Evolutionary conservation across 2,797 vertebrate species (phyloP).

Genomic region (Calcarius lapponicus): DNA sequence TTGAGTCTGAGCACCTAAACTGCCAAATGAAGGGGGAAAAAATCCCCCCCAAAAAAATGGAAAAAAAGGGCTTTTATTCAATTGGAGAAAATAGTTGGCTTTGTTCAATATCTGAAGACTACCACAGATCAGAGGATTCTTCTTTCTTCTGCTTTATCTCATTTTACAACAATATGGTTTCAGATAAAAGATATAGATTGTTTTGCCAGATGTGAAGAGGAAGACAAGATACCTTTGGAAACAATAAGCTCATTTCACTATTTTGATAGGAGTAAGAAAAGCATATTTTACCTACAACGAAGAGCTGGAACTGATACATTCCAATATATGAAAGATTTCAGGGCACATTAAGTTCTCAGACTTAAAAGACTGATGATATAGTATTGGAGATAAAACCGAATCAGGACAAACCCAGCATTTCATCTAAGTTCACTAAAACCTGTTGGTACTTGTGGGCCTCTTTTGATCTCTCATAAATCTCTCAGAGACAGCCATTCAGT

Average conservation of each 20-base stretch:
- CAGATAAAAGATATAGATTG: constrained; percentile 10
- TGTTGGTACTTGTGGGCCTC: neutral
- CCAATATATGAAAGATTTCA: neutral
- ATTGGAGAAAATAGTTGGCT: neutral
- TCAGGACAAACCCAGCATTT: neutral
- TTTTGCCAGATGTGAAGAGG: constrained; percentile 26
- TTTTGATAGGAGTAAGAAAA: constrained; percentile 14
- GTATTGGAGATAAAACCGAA: neutral
- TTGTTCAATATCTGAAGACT: neutral
- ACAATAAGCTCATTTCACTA: neutral
- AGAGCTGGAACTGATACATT: neutral
- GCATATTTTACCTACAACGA: neutral
- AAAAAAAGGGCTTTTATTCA: neutral
- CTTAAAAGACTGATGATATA: neutral
- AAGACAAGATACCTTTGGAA: neutral
- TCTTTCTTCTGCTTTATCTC: constrained; percentile 15
- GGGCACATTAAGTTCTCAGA: neutral
- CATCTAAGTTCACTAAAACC: neutral
- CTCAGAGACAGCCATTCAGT: neutral
- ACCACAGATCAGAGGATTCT: neutral
- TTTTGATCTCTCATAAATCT: neutral
- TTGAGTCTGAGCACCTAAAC: neutral
- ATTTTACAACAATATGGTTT: constrained; percentile 26
- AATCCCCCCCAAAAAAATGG: accelerated
- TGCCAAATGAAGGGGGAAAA: neutral